Evolutionary conservation across 1,140 invertebrate species (phyloP).

Genomic region (Heliconius himera): DNA sequence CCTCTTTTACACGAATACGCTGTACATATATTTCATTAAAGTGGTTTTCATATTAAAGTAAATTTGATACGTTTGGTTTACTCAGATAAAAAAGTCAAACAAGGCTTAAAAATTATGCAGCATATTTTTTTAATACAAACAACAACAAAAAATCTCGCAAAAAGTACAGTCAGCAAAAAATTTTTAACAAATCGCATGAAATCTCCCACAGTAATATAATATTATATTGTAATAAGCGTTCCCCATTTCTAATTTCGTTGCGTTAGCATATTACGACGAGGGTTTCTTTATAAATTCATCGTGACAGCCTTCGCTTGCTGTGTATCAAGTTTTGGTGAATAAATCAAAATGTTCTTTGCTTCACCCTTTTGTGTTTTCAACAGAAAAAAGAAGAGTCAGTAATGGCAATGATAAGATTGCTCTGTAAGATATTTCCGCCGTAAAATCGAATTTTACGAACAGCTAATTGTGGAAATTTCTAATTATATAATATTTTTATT

Average conservation of each 20-base stretch:
- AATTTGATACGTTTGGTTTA: too few relatives aligned
- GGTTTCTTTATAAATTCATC: conserved; percentile 20
- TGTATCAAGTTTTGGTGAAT: conserved; percentile 20
- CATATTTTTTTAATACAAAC: not conserved
- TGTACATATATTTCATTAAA: too few relatives aligned
- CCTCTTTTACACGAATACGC: too few relatives aligned
- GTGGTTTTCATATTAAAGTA: not conserved
- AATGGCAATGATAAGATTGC: not conserved
- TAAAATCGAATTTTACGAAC: not conserved
- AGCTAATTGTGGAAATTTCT: not conserved
- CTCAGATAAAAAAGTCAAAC: not conserved
- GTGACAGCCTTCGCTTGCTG: conserved; percentile 19
- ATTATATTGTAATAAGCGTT: not conserved
- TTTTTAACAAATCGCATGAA: not conserved
- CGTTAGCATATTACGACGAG: conserved; percentile 1
- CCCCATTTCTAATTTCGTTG: conserved; percentile 7
- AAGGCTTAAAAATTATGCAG: not conserved
- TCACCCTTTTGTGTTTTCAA: conserved; percentile 14
- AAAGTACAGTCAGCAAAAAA: not conserved
- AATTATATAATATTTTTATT: not conserved
- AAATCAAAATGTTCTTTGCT: conserved; percentile 12
- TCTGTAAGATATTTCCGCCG: not conserved
- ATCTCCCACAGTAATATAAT: not conserved
- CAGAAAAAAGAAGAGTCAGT: not conserved
- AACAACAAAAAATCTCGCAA: not conserved